Percentiles rank a stretch among this genome's conserved stretches.
These are phyloP conservation scores for Coelopa pilipes DNA, from an alignment of 2,888 invertebrate species.

Conservation along the genomic window DNA sequence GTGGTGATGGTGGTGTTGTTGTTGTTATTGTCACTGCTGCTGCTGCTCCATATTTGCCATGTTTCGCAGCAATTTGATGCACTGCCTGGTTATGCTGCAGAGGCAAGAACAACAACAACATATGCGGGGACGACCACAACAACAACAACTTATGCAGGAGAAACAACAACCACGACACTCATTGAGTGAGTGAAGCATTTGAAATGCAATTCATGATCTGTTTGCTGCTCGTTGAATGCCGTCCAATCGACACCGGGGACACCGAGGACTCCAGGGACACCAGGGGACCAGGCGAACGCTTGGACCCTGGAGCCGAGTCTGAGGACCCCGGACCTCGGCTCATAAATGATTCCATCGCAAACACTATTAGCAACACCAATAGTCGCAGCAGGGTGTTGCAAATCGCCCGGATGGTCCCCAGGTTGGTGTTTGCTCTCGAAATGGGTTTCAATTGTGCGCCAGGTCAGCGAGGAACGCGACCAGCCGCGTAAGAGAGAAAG, in stretches of 20 bases:
- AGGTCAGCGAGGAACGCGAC: too few relatives aligned
- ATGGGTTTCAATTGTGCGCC: too few relatives aligned
- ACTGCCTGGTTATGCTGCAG: not conserved
- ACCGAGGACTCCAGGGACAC: too few relatives aligned
- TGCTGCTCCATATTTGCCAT: slow-evolving; percentile 27
- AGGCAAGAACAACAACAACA: slow-evolving; percentile 16
- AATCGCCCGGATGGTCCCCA: too few relatives aligned
- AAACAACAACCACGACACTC: not conserved
- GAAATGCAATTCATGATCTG: slow-evolving; percentile 31
- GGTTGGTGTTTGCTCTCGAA: too few relatives aligned
- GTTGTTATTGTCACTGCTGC: slow-evolving; percentile 1
- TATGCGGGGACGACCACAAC: slow-evolving; percentile 2
- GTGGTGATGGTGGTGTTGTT: not conserved
- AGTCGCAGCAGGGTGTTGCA: not conserved
- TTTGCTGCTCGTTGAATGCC: slow-evolving; percentile 14
- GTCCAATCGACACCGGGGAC: too few relatives aligned
- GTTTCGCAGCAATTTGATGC: slow-evolving; percentile 21
- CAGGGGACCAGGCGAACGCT: too few relatives aligned
- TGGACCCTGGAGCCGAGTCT: too few relatives aligned
- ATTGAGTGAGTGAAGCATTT: slow-evolving; percentile 31
- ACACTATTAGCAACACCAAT: slow-evolving; percentile 39
- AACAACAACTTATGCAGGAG: not conserved
- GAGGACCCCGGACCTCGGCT: slow-evolving; percentile 11
- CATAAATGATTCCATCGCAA: slow-evolving; percentile 38
- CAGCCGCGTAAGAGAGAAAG: too few relatives aligned